Evolutionary conservation across 1,140 invertebrate genomes (phyloP).

Genomic region (Achatina immaculata): DNA sequence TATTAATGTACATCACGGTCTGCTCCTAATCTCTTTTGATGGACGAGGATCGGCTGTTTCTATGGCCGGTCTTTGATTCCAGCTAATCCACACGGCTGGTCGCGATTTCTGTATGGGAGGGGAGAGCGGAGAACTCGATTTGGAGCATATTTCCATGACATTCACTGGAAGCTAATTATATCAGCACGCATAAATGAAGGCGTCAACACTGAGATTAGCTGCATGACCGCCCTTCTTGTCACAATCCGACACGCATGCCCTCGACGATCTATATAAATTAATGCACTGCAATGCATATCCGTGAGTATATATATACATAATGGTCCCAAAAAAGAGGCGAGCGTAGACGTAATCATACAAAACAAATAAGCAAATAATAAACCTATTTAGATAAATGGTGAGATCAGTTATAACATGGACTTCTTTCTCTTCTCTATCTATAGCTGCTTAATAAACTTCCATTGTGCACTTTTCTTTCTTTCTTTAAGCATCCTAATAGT

Average conservation of each 20-base stretch:
- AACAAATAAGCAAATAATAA: too few species aligned
- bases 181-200: not conserved
- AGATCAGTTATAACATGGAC: too few species aligned
- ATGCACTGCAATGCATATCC: too few species aligned
- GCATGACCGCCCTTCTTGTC: not conserved
- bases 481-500: too few species aligned
- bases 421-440: too few species aligned
- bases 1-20: constrained; percentile 1
- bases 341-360: too few species aligned
- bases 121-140: constrained; percentile 7
- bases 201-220: not conserved
- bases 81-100: not conserved
- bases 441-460: too few species aligned
- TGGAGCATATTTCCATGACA: constrained; percentile 4
- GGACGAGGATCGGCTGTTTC: not conserved
- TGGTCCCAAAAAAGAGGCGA: too few species aligned
- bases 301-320: too few species aligned
- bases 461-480: too few species aligned
- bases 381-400: too few species aligned
- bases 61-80: constrained; percentile 2
- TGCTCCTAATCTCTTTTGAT: not conserved
- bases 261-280: too few species aligned
- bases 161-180: constrained; percentile 4
- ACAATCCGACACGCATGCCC: not conserved
- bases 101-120: not conserved